Base-by-base conservation (phyloP, 2,888 invertebrate species). In the Anthrax anthrax region DNA sequence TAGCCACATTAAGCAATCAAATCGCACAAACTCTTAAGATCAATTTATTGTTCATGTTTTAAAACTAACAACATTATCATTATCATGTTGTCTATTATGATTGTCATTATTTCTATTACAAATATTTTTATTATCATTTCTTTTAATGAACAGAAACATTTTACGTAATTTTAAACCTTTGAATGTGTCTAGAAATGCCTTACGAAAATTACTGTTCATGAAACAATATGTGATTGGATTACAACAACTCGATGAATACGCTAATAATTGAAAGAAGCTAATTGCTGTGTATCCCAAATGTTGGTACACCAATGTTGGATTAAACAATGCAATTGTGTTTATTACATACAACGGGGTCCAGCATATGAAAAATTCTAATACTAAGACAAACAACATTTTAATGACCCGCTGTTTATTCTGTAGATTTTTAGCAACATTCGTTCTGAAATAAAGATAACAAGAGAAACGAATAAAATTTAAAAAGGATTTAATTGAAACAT, bases 181-280 rank as follows among this genome's bases (percentile, higher is more conserved):
- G 65, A 90, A 83, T 2, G 84, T 77, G 42, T 78, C 75, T 43
- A 87, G 72, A 62, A 90, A 87, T 0, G 86, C 84, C 52, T 83
- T 82, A 12, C 87, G 71, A 61, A 91, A 91, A 62, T 84, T 85
- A 54, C 80, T 75, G 66, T 90, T 91, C 87, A 91, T 87, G 71
- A 91, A 90, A 68, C 90, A 89, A 63, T 90, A 91, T 0, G 89
- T 91, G 57, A 91, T 87, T 0, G 90, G 90, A 62, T 92, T 92
- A 63, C 84, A 85, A 63, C 88, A 89, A 9, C 85, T 82, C 1
- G 85, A 84, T 44, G 84, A 77, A 62, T 87, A 90, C 0, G 87
- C 84, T 43, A 89, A 62, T 23, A 89, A 72, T 52, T 87, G 86
- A 1, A 87, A 73, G 5, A 79, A 73, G 4, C 81, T 76, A 39